These are phyloP conservation scores for Pristionchus arcanus DNA, from an alignment of 2,888 invertebrate genomes.

Conservation along the genomic window DNA sequence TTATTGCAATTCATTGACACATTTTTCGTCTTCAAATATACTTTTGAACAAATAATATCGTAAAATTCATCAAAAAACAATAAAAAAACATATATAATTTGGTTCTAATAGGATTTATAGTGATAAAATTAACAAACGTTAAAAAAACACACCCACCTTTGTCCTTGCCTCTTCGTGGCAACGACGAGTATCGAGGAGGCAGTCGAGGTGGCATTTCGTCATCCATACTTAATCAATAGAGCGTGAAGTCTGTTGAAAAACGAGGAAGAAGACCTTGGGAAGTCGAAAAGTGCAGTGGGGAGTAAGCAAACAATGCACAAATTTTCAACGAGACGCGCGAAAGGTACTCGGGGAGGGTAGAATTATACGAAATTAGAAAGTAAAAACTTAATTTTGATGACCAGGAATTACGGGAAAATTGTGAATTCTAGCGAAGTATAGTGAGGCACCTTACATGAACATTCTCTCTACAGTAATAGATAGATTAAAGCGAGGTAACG, in stretches of 20 bases:
- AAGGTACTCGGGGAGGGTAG: not conserved
- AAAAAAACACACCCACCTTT: not conserved
- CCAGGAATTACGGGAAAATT: too few relatives aligned
- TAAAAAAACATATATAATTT: too few relatives aligned
- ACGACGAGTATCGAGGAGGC: conserved; percentile 18
- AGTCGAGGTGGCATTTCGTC: conserved; percentile 16
- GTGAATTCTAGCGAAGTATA: not conserved
- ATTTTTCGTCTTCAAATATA: too few relatives aligned
- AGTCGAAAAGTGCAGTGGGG: conserved; percentile 16
- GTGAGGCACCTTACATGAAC: too few relatives aligned
- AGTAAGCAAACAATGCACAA: conserved; percentile 5
- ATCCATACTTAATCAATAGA: conserved; percentile 15
- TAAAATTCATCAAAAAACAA: too few relatives aligned
- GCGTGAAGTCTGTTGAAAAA: not conserved
- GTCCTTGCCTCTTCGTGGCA: not conserved
- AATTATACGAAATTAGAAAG: not conserved
- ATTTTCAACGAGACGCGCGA: not conserved
- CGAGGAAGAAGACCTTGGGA: not conserved
- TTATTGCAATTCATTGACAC: not conserved
- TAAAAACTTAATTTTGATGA: not conserved
- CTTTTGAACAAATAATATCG: too few relatives aligned
- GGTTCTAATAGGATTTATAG: not conserved
- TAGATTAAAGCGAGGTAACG: too few relatives aligned
- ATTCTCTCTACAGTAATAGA: too few relatives aligned
- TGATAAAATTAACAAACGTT: not conserved